These are phyloP conservation scores for Thamnophis sirtalis DNA, from an alignment of 2,113 vertebrate genomes.

Conservation along the genomic window DNA sequence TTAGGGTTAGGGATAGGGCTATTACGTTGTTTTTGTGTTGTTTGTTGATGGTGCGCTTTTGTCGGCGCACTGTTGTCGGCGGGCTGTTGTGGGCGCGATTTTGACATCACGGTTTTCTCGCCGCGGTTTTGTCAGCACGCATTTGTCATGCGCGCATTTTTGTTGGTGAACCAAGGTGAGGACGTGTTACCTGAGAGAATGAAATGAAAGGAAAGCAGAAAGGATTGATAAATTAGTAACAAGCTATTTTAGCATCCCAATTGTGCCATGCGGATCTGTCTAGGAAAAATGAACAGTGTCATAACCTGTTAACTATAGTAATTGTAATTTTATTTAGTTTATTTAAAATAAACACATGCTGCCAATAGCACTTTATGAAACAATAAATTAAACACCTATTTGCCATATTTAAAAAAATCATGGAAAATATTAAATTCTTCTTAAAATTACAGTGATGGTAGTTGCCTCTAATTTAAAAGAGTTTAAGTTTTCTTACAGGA, in stretches of 20 bases:
- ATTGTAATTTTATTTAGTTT: conserved; percentile 7
- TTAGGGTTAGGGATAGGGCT: no score
- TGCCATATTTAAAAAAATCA: background rate
- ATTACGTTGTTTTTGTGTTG: no score
- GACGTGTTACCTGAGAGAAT: background rate
- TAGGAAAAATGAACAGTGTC: conserved; percentile 17
- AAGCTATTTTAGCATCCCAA: background rate
- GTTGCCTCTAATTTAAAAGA: conserved; percentile 30
- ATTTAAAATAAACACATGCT: conserved; percentile 16
- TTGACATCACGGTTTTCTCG: no score
- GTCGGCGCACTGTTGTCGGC: no score
- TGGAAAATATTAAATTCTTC: conserved; percentile 39
- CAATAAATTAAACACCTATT: conserved; percentile 41
- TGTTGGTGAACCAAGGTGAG: no score
- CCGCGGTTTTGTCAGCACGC: no score
- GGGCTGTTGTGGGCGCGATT: no score
- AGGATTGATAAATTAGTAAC: background rate
- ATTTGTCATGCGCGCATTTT: no score
- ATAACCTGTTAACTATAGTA: background rate
- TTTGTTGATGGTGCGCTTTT: no score
- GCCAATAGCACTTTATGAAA: conserved; percentile 18
- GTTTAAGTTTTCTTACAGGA: conserved; percentile 29
- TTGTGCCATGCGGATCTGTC: background rate
- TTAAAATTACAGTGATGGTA: conserved; percentile 44
- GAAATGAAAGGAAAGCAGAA: background rate